Evolutionary conservation across 2,113 vertebrate species (phyloP), one percentile per base, ranked within the genome.

Genomic region (Apistogramma diplotaenia): DNA sequence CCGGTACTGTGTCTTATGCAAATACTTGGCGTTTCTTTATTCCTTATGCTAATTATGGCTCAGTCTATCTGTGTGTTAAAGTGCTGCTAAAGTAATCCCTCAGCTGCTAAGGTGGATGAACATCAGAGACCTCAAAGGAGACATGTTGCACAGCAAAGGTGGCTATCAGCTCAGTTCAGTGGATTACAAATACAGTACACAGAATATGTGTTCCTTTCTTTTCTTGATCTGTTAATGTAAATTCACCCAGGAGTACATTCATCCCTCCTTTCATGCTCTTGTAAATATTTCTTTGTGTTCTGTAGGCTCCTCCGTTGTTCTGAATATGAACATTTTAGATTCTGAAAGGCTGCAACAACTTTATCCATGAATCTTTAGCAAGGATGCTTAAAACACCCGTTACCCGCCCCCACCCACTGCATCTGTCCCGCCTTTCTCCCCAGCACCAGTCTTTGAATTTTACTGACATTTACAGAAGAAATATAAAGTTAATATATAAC

Each of bases 11-110:
- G 83, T 86, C 81, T 78, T 75, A 90, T 87, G 85, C 79, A 84
- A 90, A 87, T 82, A 58, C 73, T 72, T 43, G 33, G 46, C 57
- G n/a, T 31, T 11, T 77, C 73, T 89, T 86, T 88, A 79, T 87
- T 80, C 74, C 80, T 76, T 82, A 84, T 86, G 85, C 74, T 85
- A 87, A 89, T 86, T 70, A 25, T 3, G 51, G 57, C 78, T 85
- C 81, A 54, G n/a, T 74, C 72, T 75, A 31, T 86, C 61, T 78
- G 31, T 74, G 35, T 61, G 80, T 73, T 89, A 67, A 79, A 77
- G 37, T 53, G 49, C 54, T 59, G 57, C 82, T 85, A 81, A 83
- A 83, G 58, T 81, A 78, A 79, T 85, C 84, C 74, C 71, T 71
- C 27, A 23, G 67, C 79, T 58, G 76, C 72, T 76, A 78, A 83